These are phyloP conservation scores for Microtus pennsylvanicus DNA, from an alignment of 2,113 vertebrate genomes.

Conservation along the genomic window DNA sequence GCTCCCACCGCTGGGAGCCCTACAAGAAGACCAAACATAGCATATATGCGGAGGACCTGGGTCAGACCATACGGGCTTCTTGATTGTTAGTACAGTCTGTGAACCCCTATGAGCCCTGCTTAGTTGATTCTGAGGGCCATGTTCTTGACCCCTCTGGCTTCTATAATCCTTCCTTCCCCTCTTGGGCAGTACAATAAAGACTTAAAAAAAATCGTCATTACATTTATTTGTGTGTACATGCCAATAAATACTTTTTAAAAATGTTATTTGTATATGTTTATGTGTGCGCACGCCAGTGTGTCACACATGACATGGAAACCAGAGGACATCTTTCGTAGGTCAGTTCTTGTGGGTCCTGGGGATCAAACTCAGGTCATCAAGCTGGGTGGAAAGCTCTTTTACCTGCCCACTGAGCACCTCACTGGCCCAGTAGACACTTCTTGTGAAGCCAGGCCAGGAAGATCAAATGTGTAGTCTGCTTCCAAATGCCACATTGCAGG, in stretches of 20 bases:
- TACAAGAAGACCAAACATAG: not conserved
- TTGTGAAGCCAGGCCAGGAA: not conserved
- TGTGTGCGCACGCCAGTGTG: not conserved
- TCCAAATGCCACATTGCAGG: not conserved
- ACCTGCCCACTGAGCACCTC: not conserved
- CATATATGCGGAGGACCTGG: not conserved
- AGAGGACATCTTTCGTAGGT: not conserved
- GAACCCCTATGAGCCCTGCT: not conserved
- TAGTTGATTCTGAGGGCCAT: not conserved
- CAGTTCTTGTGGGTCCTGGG: not conserved
- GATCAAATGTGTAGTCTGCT: not conserved
- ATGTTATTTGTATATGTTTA: not conserved
- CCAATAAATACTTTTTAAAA: not conserved
- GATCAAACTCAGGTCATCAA: not conserved
- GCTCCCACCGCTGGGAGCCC: not conserved
- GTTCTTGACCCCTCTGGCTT: not conserved
- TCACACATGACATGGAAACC: not conserved
- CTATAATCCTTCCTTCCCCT: not conserved
- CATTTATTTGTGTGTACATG: not conserved
- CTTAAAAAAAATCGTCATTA: not conserved
- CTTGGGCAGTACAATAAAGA: not conserved
- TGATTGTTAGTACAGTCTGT: not conserved
- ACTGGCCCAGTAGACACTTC: not conserved
- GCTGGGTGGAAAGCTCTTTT: not conserved
- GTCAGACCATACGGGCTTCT: not conserved